Conservation (phyloP, 2,888 invertebrate species). For the Julus scandinavius region DNA sequence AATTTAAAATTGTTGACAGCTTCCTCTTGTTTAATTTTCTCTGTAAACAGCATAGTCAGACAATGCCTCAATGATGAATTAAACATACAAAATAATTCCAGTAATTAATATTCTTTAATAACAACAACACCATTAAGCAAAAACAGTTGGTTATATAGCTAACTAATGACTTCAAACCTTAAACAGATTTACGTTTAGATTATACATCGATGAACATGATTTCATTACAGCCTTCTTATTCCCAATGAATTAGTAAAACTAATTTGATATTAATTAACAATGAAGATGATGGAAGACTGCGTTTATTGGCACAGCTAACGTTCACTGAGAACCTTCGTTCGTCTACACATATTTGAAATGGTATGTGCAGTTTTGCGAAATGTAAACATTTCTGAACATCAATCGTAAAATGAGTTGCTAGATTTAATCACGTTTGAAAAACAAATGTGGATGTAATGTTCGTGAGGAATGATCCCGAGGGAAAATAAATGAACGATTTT, state of each 20-base stretch:
- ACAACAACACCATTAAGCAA: conserved; percentile 29
- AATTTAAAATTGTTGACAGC: too few species aligned
- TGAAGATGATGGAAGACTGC: neutral
- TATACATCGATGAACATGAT: conserved; percentile 17
- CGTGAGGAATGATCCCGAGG: neutral
- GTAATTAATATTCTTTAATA: conserved; percentile 38
- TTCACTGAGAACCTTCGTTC: neutral
- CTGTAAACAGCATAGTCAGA: too few species aligned
- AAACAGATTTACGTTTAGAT: conserved; percentile 5
- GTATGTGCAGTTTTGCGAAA: neutral
- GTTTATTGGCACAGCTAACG: neutral
- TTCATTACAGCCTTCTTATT: neutral
- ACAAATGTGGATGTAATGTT: neutral
- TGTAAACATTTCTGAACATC: neutral
- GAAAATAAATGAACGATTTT: neutral
- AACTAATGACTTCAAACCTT: neutral
- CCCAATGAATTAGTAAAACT: neutral
- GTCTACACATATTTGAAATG: neutral
- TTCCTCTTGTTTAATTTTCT: too few species aligned
- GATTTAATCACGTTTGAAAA: neutral
- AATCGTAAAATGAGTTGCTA: neutral
- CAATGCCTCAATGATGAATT: neutral
- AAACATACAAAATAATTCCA: neutral
- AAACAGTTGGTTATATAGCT: neutral
- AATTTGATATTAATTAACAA: neutral